Conservation (phyloP, 2,888 invertebrate genomes). For the Diarsia mendica region DNA sequence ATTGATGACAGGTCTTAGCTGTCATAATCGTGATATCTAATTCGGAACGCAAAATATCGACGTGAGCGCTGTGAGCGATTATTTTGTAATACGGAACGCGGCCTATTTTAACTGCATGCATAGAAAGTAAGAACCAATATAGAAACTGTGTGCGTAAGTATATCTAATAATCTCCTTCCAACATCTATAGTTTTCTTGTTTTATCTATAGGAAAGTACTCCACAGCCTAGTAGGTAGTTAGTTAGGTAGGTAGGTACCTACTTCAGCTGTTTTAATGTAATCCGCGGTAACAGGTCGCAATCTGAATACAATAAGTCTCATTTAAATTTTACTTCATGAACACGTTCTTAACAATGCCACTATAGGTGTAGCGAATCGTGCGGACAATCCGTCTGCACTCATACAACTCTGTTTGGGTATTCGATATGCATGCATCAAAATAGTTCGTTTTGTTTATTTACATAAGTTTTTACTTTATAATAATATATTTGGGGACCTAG, state of each 20-base stretch:
- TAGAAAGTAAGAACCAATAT: not conserved
- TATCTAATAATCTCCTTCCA: not conserved
- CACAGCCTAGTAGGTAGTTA: conserved; percentile 16
- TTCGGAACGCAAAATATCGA: too few species aligned
- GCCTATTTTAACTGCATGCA: not conserved
- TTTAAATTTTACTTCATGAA: conserved; percentile 67
- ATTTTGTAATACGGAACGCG: too few species aligned
- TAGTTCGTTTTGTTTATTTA: conserved; percentile 2
- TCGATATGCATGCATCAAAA: conserved; percentile 14
- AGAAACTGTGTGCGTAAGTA: not conserved
- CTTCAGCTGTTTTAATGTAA: conserved; percentile 46
- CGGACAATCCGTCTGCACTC: conserved; percentile 46
- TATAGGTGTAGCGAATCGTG: conserved; percentile 56
- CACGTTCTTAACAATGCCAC: conserved; percentile 54
- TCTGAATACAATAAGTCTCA: conserved; percentile 75
- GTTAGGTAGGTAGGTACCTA: not conserved
- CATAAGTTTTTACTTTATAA: not conserved
- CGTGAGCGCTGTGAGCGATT: too few species aligned
- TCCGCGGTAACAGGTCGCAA: conserved; percentile 63
- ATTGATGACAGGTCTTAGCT: too few species aligned
- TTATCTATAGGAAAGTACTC: conserved; percentile 6
- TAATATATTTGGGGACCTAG: not conserved
- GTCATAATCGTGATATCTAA: too few species aligned
- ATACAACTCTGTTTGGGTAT: conserved; percentile 26
- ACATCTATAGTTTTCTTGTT: conserved; percentile 8